Base-by-base conservation (phyloP, 2,113 vertebrate species). In the Stercorarius parasiticus region DNA sequence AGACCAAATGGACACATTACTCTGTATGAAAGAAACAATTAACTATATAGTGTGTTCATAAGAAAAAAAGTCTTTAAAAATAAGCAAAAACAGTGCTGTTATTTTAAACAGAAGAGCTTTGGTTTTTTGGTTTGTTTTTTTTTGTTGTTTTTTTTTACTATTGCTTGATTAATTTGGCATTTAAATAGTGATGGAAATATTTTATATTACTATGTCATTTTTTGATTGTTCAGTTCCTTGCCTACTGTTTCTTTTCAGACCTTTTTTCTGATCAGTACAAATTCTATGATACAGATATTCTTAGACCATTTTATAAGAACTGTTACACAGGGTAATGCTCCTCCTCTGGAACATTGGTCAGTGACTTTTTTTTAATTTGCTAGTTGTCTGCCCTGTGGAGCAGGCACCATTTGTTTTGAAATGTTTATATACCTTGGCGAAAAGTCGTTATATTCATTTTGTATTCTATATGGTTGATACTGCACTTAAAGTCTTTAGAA, bases 1-100 rank as follows among this genome's bases (percentile, higher is more conserved):
- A 99, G 99, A 99, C 98, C 98, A 98, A 98, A 98, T 95, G 98
- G 98, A 99, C 98, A 98, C 91, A 96, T 98, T 98, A 97, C 96
- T 97, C 97, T 97, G 97, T 98, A 94, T 89, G 95, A 94, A 98
- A 98, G 97, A 98, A 98, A 95, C 95, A 97, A 98, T 97, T 97
- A 97, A 97, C 93, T 98, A 97, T 98, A 97, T 98, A 98, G 95
- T 98, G 98, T 99, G 98, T 98, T 98, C 98, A 98, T 98, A 98
- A 98, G 98, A 98, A 97, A 98, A 96, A 97, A 97, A 89, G 93
- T 97, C 93, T 97, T 86, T 95, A 96, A 98, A 97, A 97, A 97
- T 96, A 98, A 95, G 96, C 84, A 95, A 97, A 91, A 97, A 92
- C 96, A 97, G 96, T 98, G 97, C 98, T 98, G 97, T 98, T 98